Base-by-base conservation (phyloP, 2,797 vertebrate genomes). In the Phoeniculus purpureus region DNA sequence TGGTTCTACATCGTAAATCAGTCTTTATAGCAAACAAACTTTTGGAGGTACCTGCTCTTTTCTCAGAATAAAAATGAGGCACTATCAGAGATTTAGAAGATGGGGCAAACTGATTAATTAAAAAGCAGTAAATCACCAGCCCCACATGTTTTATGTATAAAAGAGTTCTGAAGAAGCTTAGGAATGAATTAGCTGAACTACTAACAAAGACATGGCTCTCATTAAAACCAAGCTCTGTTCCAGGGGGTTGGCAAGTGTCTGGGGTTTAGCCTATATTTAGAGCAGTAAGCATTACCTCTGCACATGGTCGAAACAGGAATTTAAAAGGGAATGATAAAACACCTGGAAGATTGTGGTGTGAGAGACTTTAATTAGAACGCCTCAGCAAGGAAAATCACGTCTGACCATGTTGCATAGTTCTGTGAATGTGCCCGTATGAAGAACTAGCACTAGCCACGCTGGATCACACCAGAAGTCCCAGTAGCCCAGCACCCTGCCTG, bases 291-390 rank as follows among this genome's bases (percentile, higher is more conserved):
- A 85, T 70, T 94, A 60, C 79, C 93, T 80, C 89, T 82, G 56
- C 81, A 78, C 86, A 32, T 87, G 92, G 93, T 79, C 1, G 4
- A 78, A 96, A 89, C 20, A 92, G 73, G 87, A 92, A 73, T 94
- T 94, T 96, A 72, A 95, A 95, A 96, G 85, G 74, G 94, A 95
- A 95, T 96, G 94, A 87, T 94, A 94, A 94, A 95, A 83, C 93
- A 96, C 94, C 90, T 96, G 94, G 82, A 93, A 94, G 92, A 83
- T 79, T 2, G 0, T 29, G 85, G 73, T 89, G 82, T 62, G 81
- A 93, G 73, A 87, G 76, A 51, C 56, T 85, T 94, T 95, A 95
- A 94, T 92, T 93, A 95, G 93, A 94, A 62, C 50, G 45, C 29
- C 89, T 85, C 67, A 67, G 80, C 56, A 76, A 89, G 70, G 85